Base-by-base conservation (phyloP, 2,113 vertebrate species). In the Sphaerodactylus townsendi region DNA sequence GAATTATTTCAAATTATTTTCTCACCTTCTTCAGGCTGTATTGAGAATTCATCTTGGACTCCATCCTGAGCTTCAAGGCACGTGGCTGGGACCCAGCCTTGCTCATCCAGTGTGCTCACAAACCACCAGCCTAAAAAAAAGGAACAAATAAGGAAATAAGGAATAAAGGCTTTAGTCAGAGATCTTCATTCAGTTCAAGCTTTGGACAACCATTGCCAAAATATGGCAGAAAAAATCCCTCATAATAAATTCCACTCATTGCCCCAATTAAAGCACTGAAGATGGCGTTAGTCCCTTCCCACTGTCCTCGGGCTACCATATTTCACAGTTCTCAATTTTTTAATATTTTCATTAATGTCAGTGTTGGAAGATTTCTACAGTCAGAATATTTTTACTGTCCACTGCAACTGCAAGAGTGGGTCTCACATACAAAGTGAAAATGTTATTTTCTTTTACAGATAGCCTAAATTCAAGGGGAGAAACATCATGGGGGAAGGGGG, bases 1-100 rank as follows among this genome's bases (percentile, higher is more conserved):
- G 65, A 30, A 11, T 21, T 35, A 9, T 75, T 33, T 88, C 37
- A 70, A 88, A 37, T 64, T 84, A 17, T 35, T 11, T 59, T 21
- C 90, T 87, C 97, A 99, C 99, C 99, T 98, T 97, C 99, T 77
- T 98, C 98, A 0, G 97, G 97, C 46, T 98, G 98, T 84, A 99
- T 89, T 21, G 95, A 96, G 88, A 99, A 97, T 89, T 99, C 98
- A 48, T 99, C 99, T 81, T 97, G 97, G 3, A 96, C 96, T 69
- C 98, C 98, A 82, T 99, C 98, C 91, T 99, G 99, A 3, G 97
- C 97, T 91, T 99, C 99, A 5, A 99, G 95, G 86, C 98, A 99
- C 81, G 98, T 99, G 0, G 99, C 99, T 2, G 99, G 99, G 73
- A 99, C 99, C 99, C 99, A 99, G 87, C 99, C 99, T 92, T 99